Evolutionary conservation across 1,140 invertebrate species (phyloP).

Genomic region (Lasaia peninsularis): DNA sequence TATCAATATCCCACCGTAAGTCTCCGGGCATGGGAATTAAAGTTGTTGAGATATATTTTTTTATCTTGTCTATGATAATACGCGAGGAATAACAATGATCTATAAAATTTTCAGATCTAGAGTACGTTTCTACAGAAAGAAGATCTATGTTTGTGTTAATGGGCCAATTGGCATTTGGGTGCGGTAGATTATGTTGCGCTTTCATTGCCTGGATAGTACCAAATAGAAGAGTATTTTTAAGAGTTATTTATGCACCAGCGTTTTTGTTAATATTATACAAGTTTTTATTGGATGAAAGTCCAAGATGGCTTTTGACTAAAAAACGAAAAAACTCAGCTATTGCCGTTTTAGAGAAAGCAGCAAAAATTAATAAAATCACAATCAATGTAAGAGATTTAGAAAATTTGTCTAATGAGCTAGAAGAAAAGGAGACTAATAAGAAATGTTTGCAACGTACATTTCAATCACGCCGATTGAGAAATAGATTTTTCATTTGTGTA

Average conservation of each 20-base stretch:
- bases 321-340: conserved; percentile 44
- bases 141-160: conserved; percentile 38
- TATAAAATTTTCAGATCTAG: conserved; percentile 54
- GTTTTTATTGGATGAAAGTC: conserved; percentile 56
- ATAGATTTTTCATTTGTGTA: conserved; percentile 77
- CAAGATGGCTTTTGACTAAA: conserved; percentile 83
- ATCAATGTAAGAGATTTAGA: conserved; percentile 40
- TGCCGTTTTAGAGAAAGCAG: conserved; percentile 42
- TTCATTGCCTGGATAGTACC: conserved; percentile 39
- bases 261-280: conserved; percentile 44
- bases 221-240: conserved; percentile 52
- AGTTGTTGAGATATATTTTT: too few relatives aligned
- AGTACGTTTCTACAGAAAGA: conserved; percentile 46
- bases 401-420: conserved; percentile 39
- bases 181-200: conserved; percentile 35
- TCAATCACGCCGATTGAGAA: conserved; percentile 38
- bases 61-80: too few relatives aligned
- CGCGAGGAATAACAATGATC: too few relatives aligned
- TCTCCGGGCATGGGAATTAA: too few relatives aligned
- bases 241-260: conserved; percentile 45
- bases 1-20: too few relatives aligned
- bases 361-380: conserved; percentile 42
- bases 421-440: conserved; percentile 32
- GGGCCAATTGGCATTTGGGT: conserved; percentile 26
- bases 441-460: conserved; percentile 41